Conservation (phyloP, 1,140 invertebrate genomes). For the Brachionus calyciflorus region DNA sequence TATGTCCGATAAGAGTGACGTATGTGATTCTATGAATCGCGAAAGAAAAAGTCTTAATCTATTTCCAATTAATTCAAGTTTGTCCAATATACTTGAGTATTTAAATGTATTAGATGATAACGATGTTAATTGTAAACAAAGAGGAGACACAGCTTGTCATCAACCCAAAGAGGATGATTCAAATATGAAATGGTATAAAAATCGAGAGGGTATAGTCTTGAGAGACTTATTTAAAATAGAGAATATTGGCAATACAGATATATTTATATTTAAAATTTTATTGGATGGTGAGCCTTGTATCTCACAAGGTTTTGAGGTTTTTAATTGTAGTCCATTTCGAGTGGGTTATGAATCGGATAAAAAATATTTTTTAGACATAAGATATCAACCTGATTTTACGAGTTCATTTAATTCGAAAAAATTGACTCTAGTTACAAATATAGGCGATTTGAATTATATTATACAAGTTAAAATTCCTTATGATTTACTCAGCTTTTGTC, state of each 20-base stretch:
- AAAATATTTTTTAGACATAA: background rate
- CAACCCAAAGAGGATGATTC: background rate
- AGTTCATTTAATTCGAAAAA: background rate
- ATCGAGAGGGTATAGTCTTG: background rate
- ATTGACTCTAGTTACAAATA: constrained; percentile 31
- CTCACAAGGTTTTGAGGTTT: constrained; percentile 1
- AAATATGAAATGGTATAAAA: constrained; percentile 6
- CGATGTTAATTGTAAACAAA: background rate
- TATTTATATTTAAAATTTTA: constrained; percentile 2
- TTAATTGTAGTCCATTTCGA: constrained; percentile 13
- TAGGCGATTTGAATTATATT: constrained; percentile 18
- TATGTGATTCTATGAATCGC: background rate
- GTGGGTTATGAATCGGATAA: background rate
- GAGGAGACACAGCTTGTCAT: background rate
- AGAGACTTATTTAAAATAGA: constrained; percentile 15
- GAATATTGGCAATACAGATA: constrained; percentile 15
- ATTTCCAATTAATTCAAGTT: background rate
- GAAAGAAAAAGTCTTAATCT: background rate
- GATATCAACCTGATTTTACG: constrained; percentile 41
- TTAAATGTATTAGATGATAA: constrained; percentile 19
- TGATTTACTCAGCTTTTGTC: background rate
- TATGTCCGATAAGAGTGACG: too few species aligned
- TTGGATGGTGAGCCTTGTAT: constrained; percentile 29
- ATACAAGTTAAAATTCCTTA: background rate
- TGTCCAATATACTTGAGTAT: background rate